Percentiles rank a stretch among this genome's conserved stretches.
Conservation (phyloP, 2,888 invertebrate species). For the Caradrina kadenii region DNA sequence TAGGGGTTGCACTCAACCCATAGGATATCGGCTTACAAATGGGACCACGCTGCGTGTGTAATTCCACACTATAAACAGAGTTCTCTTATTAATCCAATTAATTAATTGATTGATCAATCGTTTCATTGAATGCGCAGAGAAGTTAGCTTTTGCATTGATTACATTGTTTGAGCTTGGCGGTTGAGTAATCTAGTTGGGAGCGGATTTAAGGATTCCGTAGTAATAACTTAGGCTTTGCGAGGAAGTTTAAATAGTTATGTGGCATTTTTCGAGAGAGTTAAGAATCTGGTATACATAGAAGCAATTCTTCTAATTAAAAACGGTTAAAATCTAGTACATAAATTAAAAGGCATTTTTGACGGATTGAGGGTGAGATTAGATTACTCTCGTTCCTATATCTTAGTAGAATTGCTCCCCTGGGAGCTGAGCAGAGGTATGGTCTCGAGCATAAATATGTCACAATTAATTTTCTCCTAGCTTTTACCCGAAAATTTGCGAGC, state of each 20-base stretch:
- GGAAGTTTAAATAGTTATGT: background rate
- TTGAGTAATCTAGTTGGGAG: conserved; percentile 17
- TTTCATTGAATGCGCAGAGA: conserved; percentile 24
- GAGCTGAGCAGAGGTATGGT: no score
- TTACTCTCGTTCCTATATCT: no score
- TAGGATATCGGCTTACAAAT: conserved; percentile 37
- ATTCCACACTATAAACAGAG: conserved; percentile 47
- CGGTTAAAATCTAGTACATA: no score
- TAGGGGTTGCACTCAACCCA: background rate
- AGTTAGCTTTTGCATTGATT: conserved; percentile 32
- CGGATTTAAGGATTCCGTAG: background rate
- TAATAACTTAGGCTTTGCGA: conserved; percentile 6
- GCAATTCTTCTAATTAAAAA: no score
- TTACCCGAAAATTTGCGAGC: no score
- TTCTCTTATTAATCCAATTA: conserved; percentile 44
- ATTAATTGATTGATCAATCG: conserved; percentile 51
- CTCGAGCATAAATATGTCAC: no score
- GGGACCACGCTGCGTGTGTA: conserved; percentile 22
- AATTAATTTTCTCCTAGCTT: no score
- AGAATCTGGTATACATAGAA: background rate
- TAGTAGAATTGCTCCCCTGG: no score
- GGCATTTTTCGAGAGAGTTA: background rate
- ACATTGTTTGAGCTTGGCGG: conserved; percentile 36
- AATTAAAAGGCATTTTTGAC: no score
- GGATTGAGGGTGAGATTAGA: no score